Evolutionary conservation across 1,140 invertebrate species (phyloP).

Genomic region (Hylaeus anthracinus): DNA sequence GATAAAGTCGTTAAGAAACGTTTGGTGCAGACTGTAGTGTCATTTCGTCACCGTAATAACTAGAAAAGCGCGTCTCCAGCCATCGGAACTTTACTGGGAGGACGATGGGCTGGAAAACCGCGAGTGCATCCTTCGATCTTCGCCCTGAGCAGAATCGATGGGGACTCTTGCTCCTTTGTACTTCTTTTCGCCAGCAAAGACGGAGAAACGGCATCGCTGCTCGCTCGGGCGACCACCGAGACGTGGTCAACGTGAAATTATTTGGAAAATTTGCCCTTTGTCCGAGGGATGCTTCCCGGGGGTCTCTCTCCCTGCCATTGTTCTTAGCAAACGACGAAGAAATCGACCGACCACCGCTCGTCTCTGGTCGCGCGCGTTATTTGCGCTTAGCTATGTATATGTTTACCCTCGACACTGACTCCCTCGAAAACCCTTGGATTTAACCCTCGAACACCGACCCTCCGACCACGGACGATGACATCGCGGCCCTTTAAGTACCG

Average conservation of each 20-base stretch:
- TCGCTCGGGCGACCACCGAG: constrained; percentile 59
- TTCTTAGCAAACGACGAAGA: constrained; percentile 67
- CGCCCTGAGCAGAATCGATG: too few relatives aligned
- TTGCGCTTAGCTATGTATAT: constrained; percentile 52
- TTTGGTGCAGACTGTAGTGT: too few relatives aligned
- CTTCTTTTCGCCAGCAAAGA: constrained; percentile 29
- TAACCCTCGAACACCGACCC: constrained; percentile 65
- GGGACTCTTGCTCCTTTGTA: too few relatives aligned
- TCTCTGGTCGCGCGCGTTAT: constrained; percentile 21
- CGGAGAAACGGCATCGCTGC: constrained; percentile 47
- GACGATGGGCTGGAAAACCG: too few relatives aligned
- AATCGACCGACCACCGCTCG: constrained; percentile 33
- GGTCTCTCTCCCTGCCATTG: constrained; percentile 38
- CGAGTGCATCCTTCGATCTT: too few relatives aligned
- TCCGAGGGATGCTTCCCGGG: constrained; percentile 40
- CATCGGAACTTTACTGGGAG: too few relatives aligned
- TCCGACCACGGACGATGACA: constrained; percentile 51
- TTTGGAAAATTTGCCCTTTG: constrained; percentile 74
- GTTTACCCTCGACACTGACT: constrained; percentile 63
- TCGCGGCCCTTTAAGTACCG: constrained; percentile 46
- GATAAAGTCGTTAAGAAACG: too few relatives aligned
- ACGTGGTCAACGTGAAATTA: constrained; percentile 71
- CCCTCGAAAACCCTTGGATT: constrained; percentile 59
- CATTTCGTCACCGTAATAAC: too few relatives aligned
- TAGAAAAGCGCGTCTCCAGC: too few relatives aligned